Evolutionary conservation across 2,113 vertebrate species (phyloP).

Genomic region (Aphyosemion australe): DNA sequence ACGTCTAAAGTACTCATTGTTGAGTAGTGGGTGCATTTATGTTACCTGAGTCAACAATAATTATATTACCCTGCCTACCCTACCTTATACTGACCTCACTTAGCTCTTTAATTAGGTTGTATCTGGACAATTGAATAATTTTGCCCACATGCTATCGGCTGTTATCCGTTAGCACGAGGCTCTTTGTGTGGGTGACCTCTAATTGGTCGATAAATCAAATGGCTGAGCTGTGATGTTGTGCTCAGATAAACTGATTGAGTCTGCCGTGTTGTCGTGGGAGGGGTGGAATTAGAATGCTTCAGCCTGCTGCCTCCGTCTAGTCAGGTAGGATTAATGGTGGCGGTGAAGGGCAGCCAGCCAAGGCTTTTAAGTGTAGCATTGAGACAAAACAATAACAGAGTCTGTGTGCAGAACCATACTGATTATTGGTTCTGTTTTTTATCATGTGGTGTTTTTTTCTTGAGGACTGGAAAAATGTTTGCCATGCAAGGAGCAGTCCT

Average conservation of each 20-base stretch:
- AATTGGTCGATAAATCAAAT: constrained; percentile 54
- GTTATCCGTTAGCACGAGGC: constrained; percentile 31
- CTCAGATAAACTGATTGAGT: constrained; percentile 58
- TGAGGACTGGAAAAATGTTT: constrained; percentile 18
- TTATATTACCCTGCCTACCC: constrained; percentile 35
- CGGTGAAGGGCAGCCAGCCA: constrained; percentile 52
- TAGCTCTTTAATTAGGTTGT: constrained; percentile 45
- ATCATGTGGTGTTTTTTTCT: constrained; percentile 64
- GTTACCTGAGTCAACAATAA: constrained; percentile 23
- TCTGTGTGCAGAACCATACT: constrained; percentile 24
- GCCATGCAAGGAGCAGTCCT: constrained; percentile 22
- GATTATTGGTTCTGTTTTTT: constrained; percentile 20
- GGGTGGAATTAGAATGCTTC: constrained; percentile 52
- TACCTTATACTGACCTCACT: constrained; percentile 27
- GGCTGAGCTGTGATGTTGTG: constrained; percentile 42
- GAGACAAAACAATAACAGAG: constrained; percentile 59
- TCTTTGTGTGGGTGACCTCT: constrained; percentile 41
- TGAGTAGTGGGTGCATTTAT: constrained; percentile 12
- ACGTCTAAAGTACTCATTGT: neutral
- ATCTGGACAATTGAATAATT: constrained; percentile 55
- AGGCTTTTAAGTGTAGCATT: constrained; percentile 56
- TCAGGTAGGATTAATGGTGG: constrained; percentile 71
- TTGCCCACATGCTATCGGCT: constrained; percentile 41
- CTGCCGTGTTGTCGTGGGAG: constrained; percentile 23
- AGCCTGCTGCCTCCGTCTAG: constrained; percentile 45